Evolutionary conservation across 1,140 invertebrate species (phyloP).

Genomic region (Tetragnatha versicolor): DNA sequence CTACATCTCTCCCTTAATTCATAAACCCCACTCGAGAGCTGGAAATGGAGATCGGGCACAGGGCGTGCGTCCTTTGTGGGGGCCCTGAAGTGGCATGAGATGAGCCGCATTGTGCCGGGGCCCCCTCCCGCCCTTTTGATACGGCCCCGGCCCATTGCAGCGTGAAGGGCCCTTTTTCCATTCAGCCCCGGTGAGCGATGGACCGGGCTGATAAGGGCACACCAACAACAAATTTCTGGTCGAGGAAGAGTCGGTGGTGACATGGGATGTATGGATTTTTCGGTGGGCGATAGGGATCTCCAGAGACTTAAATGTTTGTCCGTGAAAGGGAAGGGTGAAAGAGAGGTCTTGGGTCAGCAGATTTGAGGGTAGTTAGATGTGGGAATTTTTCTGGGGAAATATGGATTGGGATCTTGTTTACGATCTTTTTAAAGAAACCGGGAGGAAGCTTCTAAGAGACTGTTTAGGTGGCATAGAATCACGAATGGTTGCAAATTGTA

Average conservation of each 20-base stretch:
- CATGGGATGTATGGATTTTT: slow-evolving; percentile 13
- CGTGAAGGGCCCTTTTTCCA: slow-evolving; percentile 19
- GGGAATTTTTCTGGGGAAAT: too few species aligned
- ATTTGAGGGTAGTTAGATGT: too few species aligned
- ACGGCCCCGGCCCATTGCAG: slow-evolving; percentile 25
- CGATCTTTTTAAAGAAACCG: too few species aligned
- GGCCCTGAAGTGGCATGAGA: slow-evolving; percentile 19
- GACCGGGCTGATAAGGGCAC: slow-evolving; percentile 21
- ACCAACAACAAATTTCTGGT: not conserved
- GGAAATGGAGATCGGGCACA: slow-evolving; percentile 30
- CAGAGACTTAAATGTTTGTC: not conserved
- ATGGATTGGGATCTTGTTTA: too few species aligned
- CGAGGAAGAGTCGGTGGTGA: not conserved
- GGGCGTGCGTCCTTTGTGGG: slow-evolving; percentile 52
- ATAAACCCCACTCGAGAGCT: too few species aligned
- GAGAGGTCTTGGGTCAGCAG: too few species aligned
- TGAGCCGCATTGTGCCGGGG: slow-evolving; percentile 17
- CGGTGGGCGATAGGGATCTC: not conserved
- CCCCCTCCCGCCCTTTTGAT: slow-evolving; percentile 22
- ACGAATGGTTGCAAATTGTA: too few species aligned
- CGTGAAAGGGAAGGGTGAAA: not conserved
- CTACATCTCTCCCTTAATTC: too few species aligned
- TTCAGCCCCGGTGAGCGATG: slow-evolving; percentile 21
- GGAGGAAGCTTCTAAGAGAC: too few species aligned
- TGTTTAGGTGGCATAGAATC: too few species aligned